Evolutionary conservation across 2,113 vertebrate species (phyloP).

Genomic region (Phylloscopus whistleri): DNA sequence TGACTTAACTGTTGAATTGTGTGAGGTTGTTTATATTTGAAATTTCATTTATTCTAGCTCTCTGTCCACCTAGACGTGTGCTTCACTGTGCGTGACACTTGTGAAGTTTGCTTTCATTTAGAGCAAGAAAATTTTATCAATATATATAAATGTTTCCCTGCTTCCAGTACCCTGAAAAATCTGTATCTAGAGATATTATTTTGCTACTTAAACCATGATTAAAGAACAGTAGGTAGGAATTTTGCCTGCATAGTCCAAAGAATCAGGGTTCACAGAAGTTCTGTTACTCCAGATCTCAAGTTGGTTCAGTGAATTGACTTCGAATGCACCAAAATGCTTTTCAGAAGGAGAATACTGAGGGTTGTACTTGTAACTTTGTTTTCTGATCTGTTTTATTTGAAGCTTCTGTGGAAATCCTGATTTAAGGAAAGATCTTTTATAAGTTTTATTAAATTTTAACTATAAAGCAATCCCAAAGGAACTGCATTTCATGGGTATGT

Average conservation of each 20-base stretch:
- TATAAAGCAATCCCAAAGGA: not conserved
- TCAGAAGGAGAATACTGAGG: not conserved
- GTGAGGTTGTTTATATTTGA: conserved; percentile 19
- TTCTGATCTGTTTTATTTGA: not conserved
- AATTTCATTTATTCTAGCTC: conserved; percentile 16
- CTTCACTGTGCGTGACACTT: not conserved
- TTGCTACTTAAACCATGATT: not conserved
- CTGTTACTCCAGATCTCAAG: not conserved
- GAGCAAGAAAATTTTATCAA: not conserved
- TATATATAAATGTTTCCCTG: not conserved
- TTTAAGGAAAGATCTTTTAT: not conserved
- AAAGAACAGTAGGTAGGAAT: not conserved
- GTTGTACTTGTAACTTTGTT: not conserved
- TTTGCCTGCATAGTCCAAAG: not conserved
- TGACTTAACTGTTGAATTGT: conserved; percentile 35
- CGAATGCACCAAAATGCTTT: not conserved
- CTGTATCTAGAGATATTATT: not conserved
- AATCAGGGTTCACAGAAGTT: not conserved
- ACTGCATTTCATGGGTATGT: not conserved
- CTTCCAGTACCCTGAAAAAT: not conserved
- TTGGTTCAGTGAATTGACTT: not conserved
- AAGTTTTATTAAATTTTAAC: not conserved
- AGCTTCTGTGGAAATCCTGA: not conserved
- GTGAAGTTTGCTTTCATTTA: not conserved
- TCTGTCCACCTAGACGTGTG: not conserved